A percentile compares a stretch with the other conserved stretches of the same genome.
Evolutionary conservation across 2,797 vertebrate species (phyloP).

Genomic region (Xyrichtys novacula): DNA sequence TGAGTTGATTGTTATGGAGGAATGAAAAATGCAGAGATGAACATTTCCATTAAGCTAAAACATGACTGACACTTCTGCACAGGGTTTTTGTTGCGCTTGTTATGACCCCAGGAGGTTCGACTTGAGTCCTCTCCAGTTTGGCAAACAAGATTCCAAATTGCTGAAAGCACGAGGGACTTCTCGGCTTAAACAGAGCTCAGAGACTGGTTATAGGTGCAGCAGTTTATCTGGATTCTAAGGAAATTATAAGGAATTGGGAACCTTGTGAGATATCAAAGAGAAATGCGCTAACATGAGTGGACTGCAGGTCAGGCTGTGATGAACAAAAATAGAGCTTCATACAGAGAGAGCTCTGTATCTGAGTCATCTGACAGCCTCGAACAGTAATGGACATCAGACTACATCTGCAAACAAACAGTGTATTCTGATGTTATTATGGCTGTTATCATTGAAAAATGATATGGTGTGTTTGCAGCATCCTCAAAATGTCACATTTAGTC

Average conservation of each 20-base stretch:
- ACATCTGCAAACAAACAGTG: constrained; percentile 42
- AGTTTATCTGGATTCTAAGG: constrained; percentile 9
- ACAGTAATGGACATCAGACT: constrained; percentile 57
- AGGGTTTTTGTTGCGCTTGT: constrained; percentile 7
- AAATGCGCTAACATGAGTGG: constrained; percentile 46
- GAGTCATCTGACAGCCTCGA: constrained; percentile 62
- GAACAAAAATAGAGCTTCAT: constrained; percentile 74
- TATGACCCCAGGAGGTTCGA: constrained; percentile 2
- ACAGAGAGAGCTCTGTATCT: constrained; percentile 55
- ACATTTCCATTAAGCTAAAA: not conserved
- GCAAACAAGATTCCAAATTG: constrained; percentile 31
- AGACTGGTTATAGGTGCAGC: constrained; percentile 7
- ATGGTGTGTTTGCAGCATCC: constrained; percentile 8
- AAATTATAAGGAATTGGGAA: constrained; percentile 21
- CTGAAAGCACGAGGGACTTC: constrained; percentile 18
- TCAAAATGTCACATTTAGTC: constrained; percentile 17
- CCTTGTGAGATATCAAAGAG: constrained; percentile 20
- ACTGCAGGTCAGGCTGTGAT: constrained; percentile 57
- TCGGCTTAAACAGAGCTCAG: constrained; percentile 18
- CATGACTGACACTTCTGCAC: not conserved
- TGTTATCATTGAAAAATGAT: constrained; percentile 5
- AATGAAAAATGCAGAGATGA: constrained; percentile 3
- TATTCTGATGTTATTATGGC: constrained; percentile 21
- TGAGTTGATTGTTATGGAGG: constrained; percentile 15
- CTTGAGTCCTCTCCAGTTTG: constrained; percentile 11